These are phyloP conservation scores for Syrphus vitripennis DNA, from an alignment of 2,888 invertebrate species.

Conservation along the genomic window DNA sequence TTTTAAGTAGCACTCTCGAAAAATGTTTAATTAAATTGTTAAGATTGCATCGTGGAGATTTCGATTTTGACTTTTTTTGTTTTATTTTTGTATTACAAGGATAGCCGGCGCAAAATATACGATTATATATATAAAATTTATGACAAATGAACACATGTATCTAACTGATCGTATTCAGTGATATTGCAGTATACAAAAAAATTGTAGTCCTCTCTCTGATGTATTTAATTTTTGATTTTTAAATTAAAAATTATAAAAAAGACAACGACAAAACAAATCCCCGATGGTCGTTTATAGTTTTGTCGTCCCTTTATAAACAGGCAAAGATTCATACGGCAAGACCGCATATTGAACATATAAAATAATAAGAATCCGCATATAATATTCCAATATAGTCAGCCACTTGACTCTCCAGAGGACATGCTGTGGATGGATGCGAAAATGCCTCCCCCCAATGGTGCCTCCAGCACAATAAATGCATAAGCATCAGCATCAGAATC, in stretches of 20 bases:
- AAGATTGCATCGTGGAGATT: slow-evolving; percentile 68
- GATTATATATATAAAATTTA: too few relatives aligned
- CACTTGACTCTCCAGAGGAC: slow-evolving; percentile 37
- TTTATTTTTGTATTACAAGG: slow-evolving; percentile 52
- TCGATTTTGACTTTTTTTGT: background rate
- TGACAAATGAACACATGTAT: slow-evolving; percentile 70
- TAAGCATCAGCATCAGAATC: slow-evolving; percentile 37
- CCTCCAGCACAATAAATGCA: background rate
- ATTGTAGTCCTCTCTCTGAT: background rate
- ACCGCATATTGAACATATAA: slow-evolving; percentile 56
- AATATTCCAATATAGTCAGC: slow-evolving; percentile 63
- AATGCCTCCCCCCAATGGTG: slow-evolving; percentile 61
- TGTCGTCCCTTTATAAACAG: slow-evolving; percentile 50
- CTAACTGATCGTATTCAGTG: slow-evolving; percentile 58
- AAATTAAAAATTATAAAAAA: slow-evolving; percentile 25
- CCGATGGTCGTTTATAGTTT: background rate
- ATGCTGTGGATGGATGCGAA: slow-evolving; percentile 49
- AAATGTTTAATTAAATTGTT: slow-evolving; percentile 71
- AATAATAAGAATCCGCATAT: slow-evolving; percentile 64
- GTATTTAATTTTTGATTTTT: slow-evolving; percentile 51
- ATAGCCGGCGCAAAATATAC: slow-evolving; percentile 39
- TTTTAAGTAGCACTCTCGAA: slow-evolving; percentile 65
- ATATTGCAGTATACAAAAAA: slow-evolving; percentile 41
- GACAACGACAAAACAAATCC: background rate
- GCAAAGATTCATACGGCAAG: slow-evolving; percentile 35